These are phyloP conservation scores for Melanotaenia nigrans DNA, from an alignment of 2,797 vertebrate species.

Conservation along the genomic window DNA sequence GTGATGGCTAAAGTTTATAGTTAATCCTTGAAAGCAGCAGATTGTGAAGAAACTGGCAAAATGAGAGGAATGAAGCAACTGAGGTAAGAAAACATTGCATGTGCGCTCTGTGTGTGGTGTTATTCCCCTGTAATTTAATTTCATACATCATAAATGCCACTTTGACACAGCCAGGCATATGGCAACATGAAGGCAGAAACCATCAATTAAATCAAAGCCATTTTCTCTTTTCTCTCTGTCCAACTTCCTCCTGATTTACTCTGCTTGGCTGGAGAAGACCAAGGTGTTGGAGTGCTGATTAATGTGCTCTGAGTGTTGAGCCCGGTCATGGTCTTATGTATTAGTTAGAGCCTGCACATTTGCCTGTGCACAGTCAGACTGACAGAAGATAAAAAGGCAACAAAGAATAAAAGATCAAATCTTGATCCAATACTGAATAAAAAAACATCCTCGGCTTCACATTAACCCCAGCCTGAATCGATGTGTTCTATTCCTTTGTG, in stretches of 20 bases:
- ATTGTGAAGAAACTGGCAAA: constrained; percentile 40
- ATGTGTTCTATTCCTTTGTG: constrained; percentile 44
- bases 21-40: constrained; percentile 24
- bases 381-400: constrained; percentile 28
- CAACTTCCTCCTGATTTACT: constrained; percentile 73
- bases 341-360: constrained; percentile 58
- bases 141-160: constrained; percentile 85
- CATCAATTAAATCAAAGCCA: constrained; percentile 79
- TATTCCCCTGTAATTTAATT: constrained; percentile 82
- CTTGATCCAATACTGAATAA: constrained; percentile 50
- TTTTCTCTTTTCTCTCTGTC: constrained; percentile 72
- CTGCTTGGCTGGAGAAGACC: constrained; percentile 62
- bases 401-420: constrained; percentile 49
- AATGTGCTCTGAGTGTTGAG: constrained; percentile 69
- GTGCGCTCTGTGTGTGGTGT: constrained; percentile 69
- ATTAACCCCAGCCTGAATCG: constrained; percentile 38
- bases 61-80: constrained; percentile 49
- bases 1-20: background rate
- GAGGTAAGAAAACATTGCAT: constrained; percentile 65
- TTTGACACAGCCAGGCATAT: constrained; percentile 77
- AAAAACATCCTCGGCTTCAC: constrained; percentile 26
- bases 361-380: constrained; percentile 32
- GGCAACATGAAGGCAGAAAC: constrained; percentile 69
- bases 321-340: constrained; percentile 61
- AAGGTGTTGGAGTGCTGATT: constrained; percentile 73